phyloP scores from a whole-genome alignment of 1,140 invertebrate genomes.

The Cephus cinctus region DNA sequence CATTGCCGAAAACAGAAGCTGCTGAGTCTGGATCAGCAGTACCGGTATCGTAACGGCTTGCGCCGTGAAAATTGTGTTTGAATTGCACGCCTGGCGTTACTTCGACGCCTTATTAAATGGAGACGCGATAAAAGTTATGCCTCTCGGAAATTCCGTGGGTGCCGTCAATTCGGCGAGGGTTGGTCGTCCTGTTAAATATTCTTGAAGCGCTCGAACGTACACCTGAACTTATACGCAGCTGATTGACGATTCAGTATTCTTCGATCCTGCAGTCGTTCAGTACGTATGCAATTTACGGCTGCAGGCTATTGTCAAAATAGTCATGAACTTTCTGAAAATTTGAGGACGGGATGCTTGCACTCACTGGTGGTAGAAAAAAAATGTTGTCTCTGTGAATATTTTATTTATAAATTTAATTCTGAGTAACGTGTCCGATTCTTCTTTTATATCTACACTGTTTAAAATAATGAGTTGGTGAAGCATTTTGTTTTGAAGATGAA shows the following conservation, averaged over 20 bases:
- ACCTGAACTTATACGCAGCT: neutral
- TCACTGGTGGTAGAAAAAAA: too few species aligned
- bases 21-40: neutral
- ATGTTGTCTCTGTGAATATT: too few species aligned
- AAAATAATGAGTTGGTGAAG: too few species aligned
- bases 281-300: neutral
- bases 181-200: neutral
- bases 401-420: too few species aligned
- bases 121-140: neutral
- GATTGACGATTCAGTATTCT: conserved; percentile 5
- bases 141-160: neutral
- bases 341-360: too few species aligned
- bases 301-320: neutral
- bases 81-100: conserved; percentile 11
- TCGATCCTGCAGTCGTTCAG: conserved; percentile 1
- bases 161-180: too few species aligned
- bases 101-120: conserved; percentile 21
- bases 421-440: too few species aligned
- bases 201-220: neutral
- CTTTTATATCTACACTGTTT: too few species aligned
- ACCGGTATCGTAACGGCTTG: conserved; percentile 14
- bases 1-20: conserved; percentile 1
- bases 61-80: neutral
- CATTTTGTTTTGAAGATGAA: too few species aligned
- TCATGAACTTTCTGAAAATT: too few species aligned